Base-by-base conservation (phyloP, 2,113 vertebrate genomes). In the Indicator indicator region DNA sequence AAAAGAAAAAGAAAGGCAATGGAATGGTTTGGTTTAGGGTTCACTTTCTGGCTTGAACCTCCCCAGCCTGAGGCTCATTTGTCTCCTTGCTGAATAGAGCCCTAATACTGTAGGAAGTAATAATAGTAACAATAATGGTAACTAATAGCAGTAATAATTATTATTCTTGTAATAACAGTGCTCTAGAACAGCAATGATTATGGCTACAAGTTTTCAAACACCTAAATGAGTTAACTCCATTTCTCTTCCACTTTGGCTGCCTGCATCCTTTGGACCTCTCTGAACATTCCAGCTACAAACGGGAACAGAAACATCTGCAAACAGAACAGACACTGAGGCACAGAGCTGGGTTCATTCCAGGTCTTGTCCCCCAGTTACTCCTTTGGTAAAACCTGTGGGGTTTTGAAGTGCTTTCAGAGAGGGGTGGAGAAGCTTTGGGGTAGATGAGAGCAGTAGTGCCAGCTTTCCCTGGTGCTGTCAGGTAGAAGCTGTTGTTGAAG, bases 111-210 rank as follows among this genome's bases (percentile, higher is more conserved):
- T 11, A 60, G 91, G 82, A 93, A 67, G 90, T 83, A 91, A 70
- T 94, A 93, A 95, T 46, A 93, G 89, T 76, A 86, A 94, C 93
- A 87, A 95, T 83, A 83, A 85, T 9, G 40, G 70, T 65, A 94
- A 77, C 78, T 86, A 65, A 88, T 70, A 91, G 88, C 81, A 75
- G 63, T 75, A 87, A 93, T 94, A 92, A 92, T 93, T 86, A 83
- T 64, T 80, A 73, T 91, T 82, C 59, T 72, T 67, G 71, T 58
- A 82, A 59, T 88, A 94, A 59, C 50, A 89, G 83, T 42, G 23
- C 76, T 32, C 21, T n/a, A 10, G 86, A 91, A 93, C 83, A 76
- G 50, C 65, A 58, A 88, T 52, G 42, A 84, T 84, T 70, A 46
- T 46, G 73, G 59, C 58, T 32, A 1, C 23, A 42, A 55, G 86